phyloP scores from a whole-genome alignment of 2,113 vertebrate genomes.

The Bubo scandiacus region DNA sequence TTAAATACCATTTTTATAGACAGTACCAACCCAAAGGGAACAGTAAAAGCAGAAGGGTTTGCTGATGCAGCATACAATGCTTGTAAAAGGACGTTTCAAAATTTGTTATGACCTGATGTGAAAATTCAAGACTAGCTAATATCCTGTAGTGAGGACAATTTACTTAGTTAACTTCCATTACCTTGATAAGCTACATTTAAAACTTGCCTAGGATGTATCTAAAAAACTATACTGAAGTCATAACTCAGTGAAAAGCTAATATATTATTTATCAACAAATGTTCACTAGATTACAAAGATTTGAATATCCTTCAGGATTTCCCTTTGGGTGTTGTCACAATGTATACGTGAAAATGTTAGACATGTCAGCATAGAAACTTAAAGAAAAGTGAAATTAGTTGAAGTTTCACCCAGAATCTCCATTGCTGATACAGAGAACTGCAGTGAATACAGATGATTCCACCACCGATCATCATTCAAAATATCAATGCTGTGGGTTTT shows the following conservation, averaged over 20 bases:
- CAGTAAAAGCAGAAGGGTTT: neutral
- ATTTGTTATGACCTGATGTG: neutral
- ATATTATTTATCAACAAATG: constrained; percentile 10
- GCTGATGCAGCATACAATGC: neutral
- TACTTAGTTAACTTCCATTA: neutral
- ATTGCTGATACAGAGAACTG: neutral
- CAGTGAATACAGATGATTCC: neutral
- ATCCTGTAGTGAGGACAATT: neutral
- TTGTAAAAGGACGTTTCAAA: neutral
- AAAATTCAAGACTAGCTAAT: neutral
- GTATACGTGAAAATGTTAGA: neutral
- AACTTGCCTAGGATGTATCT: neutral
- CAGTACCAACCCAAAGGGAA: neutral
- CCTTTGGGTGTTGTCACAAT: neutral
- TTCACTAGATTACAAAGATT: neutral
- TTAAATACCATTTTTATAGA: neutral
- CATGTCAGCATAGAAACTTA: neutral
- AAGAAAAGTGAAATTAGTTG: neutral
- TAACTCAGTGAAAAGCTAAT: neutral
- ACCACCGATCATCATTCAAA: neutral
- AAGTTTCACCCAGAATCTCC: neutral
- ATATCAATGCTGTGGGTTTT: neutral
- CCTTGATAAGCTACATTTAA: neutral
- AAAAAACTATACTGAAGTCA: neutral
- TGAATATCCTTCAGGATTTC: neutral